A percentile compares a stretch with the other conserved stretches of the same genome.
Evolutionary conservation across 2,888 invertebrate genomes (phyloP).

Genomic region (Zaprionus bogoriensis): DNA sequence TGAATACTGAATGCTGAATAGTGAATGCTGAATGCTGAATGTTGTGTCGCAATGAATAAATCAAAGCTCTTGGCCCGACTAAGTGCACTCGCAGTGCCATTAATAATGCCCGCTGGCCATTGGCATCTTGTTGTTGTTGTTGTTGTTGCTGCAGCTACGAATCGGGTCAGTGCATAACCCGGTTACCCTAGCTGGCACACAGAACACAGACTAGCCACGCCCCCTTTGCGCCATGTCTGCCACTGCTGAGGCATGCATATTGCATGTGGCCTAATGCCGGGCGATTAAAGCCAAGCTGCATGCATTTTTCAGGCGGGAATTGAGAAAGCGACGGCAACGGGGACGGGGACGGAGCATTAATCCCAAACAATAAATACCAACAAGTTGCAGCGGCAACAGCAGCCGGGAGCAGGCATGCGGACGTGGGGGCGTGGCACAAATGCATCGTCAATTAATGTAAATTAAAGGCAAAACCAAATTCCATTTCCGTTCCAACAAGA

Average conservation of each 20-base stretch:
- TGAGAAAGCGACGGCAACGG: background rate
- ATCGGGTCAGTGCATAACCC: constrained; percentile 50
- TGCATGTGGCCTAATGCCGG: constrained; percentile 55
- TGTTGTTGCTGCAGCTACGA: constrained; percentile 1
- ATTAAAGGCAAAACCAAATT: constrained; percentile 75
- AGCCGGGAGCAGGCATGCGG: background rate
- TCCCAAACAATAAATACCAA: constrained; percentile 56
- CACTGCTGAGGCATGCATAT: constrained; percentile 38
- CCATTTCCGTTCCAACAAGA: constrained; percentile 73
- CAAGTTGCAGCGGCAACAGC: constrained; percentile 13
- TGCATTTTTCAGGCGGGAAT: constrained; percentile 55
- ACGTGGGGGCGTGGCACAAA: constrained; percentile 35
- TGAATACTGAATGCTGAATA: background rate
- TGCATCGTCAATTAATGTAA: constrained; percentile 74
- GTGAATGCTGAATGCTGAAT: constrained; percentile 3
- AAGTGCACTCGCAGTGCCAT: constrained; percentile 55
- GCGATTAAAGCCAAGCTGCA: constrained; percentile 53
- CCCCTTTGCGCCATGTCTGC: background rate
- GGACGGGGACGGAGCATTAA: constrained; percentile 22
- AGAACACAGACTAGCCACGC: background rate
- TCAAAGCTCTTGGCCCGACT: constrained; percentile 48
- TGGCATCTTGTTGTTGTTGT: constrained; percentile 35
- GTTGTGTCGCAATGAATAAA: constrained; percentile 43
- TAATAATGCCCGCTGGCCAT: constrained; percentile 54
- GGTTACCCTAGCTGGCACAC: constrained; percentile 24